A percentile compares a stretch with the other conserved stretches of the same genome.
phyloP scores from a whole-genome alignment of 53 echinoderm and acorn worm genomes.

The Holothuria scabra region DNA sequence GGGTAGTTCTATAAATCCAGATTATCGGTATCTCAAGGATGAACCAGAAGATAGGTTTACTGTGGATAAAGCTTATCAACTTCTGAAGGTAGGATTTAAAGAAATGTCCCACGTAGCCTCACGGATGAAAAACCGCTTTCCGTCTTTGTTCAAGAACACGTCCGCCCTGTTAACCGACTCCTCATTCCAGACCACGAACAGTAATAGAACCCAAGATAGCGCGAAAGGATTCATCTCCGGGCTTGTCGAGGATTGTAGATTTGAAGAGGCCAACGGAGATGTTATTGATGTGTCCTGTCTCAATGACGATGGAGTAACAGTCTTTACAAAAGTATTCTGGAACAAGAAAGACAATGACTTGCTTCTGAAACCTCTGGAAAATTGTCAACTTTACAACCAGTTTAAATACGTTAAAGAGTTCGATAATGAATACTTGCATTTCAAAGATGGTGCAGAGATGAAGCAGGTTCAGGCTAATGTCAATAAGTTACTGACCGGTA shows the following conservation, averaged over 20 bases:
- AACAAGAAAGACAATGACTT: background rate
- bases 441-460: background rate
- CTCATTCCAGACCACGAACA: slow-evolving; percentile 69
- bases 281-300: no score
- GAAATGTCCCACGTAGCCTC: slow-evolving; percentile 61
- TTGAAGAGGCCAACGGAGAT: no score
- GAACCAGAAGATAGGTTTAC: slow-evolving; percentile 49
- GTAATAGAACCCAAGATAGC: slow-evolving; percentile 68
- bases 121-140: slow-evolving; percentile 57
- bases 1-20: slow-evolving; percentile 58
- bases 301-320: no score
- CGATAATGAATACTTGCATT: background rate
- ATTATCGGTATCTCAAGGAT: slow-evolving; percentile 61
- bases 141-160: slow-evolving; percentile 49
- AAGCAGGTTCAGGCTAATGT: background rate
- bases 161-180: slow-evolving; percentile 24
- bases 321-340: background rate
- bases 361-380: background rate
- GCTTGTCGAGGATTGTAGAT: slow-evolving; percentile 15
- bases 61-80: slow-evolving; percentile 42
- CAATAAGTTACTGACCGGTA: background rate
- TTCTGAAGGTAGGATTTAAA: slow-evolving; percentile 57
- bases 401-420: background rate
- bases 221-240: slow-evolving; percentile 70
- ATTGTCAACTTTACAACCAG: background rate